Evolutionary conservation across 2,888 invertebrate species (phyloP).

Genomic region (Metopia argyrocephala): DNA sequence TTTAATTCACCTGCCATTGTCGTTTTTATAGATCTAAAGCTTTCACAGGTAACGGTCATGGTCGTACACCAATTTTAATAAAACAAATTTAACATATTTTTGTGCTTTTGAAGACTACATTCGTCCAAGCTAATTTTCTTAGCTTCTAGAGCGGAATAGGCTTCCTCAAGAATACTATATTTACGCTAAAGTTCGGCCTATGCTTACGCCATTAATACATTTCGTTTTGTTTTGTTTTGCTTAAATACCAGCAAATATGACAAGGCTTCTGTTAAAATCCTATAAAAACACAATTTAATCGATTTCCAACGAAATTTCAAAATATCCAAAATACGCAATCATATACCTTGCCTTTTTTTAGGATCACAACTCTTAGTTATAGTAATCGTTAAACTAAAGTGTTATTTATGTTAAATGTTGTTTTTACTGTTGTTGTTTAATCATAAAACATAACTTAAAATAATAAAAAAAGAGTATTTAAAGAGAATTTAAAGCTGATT

Average conservation of each 20-base stretch:
- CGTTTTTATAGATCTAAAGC: no score
- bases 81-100: no score
- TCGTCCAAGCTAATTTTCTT: no score
- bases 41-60: no score
- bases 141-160: no score
- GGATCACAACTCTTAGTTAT: background rate
- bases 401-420: background rate
- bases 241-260: conserved; percentile 47
- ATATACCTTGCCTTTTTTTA: background rate
- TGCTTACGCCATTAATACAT: conserved; percentile 47
- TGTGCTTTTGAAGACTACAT: no score
- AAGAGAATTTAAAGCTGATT: conserved; percentile 59
- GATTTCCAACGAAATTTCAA: conserved; percentile 28
- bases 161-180: no score
- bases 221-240: no score
- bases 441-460: conserved; percentile 44
- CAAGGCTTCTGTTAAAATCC: conserved; percentile 41
- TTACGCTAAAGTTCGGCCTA: no score
- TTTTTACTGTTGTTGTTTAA: conserved; percentile 13
- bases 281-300: conserved; percentile 53
- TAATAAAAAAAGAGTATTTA: conserved; percentile 17
- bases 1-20: no score
- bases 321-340: conserved; percentile 19
- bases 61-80: no score
- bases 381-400: conserved; percentile 1